Evolutionary conservation across 2,113 vertebrate species (phyloP), one percentile per base, ranked within the genome.

Genomic region (Mionectes macconnelli): DNA sequence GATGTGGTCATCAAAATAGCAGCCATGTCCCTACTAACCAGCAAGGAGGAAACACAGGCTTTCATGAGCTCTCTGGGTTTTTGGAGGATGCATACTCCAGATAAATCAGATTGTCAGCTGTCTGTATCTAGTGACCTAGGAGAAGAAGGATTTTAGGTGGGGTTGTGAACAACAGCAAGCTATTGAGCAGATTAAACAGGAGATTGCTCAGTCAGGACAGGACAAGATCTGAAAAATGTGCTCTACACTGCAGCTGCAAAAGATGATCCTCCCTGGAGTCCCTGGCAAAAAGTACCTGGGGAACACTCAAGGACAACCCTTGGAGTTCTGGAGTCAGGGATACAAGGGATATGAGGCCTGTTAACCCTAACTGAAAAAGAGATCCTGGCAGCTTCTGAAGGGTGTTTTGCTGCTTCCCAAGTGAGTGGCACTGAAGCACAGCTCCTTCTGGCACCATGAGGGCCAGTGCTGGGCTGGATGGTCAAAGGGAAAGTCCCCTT

Each of bases 361-460:
- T n/a, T 45, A 45, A 45, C 9, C 6, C 13, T 13, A n/a, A 2
- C 6, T 53, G 53, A 74, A n/a, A 37, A 66, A 66, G 76, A 37
- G 44, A 45, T 60, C 15, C 37, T 67, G 28, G 10, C 33, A 39
- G 19, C 15, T 45, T 67, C 11, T 3, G 10, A 17, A 45, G 23
- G 28, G 23, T 8, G 39, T 59, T 33, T 44, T 28, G 12, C 19
- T 0, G 1, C 27, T 14, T 81, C 15, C 33, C 15, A 74, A 39
- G 28, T 74, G 39, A 30, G 14, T 60, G 69, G 23, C 21, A 14
- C 19, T 45, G 52, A 45, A 39, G 33, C 44, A 39, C 44, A 44
- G 12, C 2, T 1, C 45, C 28, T 67, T 39, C 44, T 59, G 28
- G 37, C 19, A 30, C 6, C 15, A 8, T 0, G 2, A 15, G 17